Percentiles rank a stretch among this genome's conserved stretches.
phyloP scores from a whole-genome alignment of 2,113 vertebrate species.

The Corydoras maculifer region DNA sequence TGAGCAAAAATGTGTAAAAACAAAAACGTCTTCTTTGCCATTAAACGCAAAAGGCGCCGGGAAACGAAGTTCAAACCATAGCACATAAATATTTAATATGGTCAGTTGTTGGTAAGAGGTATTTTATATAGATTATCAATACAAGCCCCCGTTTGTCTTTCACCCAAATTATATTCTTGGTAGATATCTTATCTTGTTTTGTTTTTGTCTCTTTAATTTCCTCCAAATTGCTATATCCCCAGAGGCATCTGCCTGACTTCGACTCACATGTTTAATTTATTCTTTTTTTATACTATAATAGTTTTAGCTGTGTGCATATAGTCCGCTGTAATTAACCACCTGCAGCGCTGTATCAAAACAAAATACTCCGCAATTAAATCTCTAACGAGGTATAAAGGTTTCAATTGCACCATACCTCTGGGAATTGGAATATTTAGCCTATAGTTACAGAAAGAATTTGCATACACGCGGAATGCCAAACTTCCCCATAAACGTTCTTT shows the following conservation, averaged over 20 bases:
- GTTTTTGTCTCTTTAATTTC: constrained; percentile 37
- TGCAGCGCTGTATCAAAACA: constrained; percentile 54
- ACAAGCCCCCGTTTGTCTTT: constrained; percentile 42
- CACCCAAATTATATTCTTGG: constrained; percentile 47
- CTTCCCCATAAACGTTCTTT: no score
- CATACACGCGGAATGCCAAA: no score
- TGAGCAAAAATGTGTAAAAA: no score
- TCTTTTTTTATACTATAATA: constrained; percentile 59
- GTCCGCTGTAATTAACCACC: constrained; percentile 60
- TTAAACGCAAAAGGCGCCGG: no score
- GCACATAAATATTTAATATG: constrained; percentile 64
- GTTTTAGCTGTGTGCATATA: constrained; percentile 38
- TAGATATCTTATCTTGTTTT: constrained; percentile 52
- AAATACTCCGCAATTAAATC: constrained; percentile 58
- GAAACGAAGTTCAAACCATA: no score
- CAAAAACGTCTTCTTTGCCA: no score
- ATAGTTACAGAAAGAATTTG: not conserved
- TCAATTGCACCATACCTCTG: not conserved
- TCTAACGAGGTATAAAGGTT: constrained; percentile 55
- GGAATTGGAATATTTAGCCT: constrained; percentile 10
- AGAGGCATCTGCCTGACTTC: constrained; percentile 45
- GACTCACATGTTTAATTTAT: constrained; percentile 50
- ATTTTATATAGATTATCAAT: constrained; percentile 68
- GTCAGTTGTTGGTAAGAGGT: constrained; percentile 51
- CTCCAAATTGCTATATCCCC: constrained; percentile 51